Percentiles rank a stretch among this genome's conserved stretches.
These are phyloP conservation scores for Trisateles emortualis DNA, from an alignment of 2,888 invertebrate species.

Conservation along the genomic window DNA sequence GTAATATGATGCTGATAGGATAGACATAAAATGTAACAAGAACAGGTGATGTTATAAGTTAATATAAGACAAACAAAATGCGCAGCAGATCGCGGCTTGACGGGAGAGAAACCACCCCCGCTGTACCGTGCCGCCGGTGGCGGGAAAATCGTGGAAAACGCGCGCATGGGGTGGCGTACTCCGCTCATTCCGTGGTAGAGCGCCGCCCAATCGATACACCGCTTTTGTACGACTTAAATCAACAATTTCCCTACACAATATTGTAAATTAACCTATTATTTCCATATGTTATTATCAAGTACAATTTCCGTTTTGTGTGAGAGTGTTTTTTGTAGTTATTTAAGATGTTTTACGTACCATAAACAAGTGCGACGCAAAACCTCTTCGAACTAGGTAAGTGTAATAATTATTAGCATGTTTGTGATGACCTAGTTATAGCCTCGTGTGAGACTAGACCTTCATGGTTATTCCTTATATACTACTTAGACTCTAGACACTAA, in stretches of 20 bases:
- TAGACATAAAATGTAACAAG: constrained; percentile 32
- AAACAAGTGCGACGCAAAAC: constrained; percentile 72
- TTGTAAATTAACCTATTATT: constrained; percentile 35
- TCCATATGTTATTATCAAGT: constrained; percentile 25
- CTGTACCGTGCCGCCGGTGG: constrained; percentile 49
- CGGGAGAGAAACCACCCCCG: constrained; percentile 53
- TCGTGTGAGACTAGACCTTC: constrained; percentile 27
- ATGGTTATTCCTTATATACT: constrained; percentile 16
- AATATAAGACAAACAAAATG: constrained; percentile 55
- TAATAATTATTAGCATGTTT: constrained; percentile 80
- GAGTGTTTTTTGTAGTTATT: constrained; percentile 31
- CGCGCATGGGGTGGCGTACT: constrained; percentile 70
- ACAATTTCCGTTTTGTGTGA: constrained; percentile 21
- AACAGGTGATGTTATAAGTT: constrained; percentile 36
- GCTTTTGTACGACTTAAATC: constrained; percentile 56
- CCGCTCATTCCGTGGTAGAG: constrained; percentile 75
- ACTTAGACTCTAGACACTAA: not conserved
- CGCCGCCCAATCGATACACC: constrained; percentile 80
- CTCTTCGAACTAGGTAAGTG: constrained; percentile 73
- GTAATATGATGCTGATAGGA: constrained; percentile 13
- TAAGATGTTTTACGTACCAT: constrained; percentile 34
- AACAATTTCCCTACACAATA: constrained; percentile 43
- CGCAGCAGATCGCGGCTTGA: constrained; percentile 49
- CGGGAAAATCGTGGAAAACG: constrained; percentile 83
- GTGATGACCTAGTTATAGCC: constrained; percentile 79